A percentile compares a stretch with the other conserved stretches of the same genome.
Conservation (phyloP, 2,888 invertebrate genomes). For the Nysson spinosus region DNA sequence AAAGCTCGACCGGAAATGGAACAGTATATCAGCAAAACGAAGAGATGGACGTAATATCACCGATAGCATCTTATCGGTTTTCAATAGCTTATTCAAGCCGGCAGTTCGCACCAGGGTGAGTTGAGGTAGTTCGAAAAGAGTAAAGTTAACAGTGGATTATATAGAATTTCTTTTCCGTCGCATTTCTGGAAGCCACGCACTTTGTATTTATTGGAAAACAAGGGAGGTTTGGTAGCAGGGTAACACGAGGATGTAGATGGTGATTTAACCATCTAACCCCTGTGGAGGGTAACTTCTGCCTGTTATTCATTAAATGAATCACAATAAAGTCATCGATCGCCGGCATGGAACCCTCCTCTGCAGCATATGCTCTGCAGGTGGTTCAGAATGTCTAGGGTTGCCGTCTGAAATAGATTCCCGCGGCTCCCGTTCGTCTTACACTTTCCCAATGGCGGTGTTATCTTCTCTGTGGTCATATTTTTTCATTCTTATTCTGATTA, state of each 20-base stretch:
- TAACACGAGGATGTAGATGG: conserved; percentile 63
- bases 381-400: no score
- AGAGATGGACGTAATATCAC: conserved; percentile 35
- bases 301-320: conserved; percentile 50
- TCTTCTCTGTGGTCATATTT: no score
- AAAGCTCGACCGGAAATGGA: conserved; percentile 74
- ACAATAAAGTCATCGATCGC: conserved; percentile 40
- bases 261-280: conserved; percentile 70
- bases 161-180: conserved; percentile 12
- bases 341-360: conserved; percentile 1
- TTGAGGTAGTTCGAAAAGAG: no score
- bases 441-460: no score
- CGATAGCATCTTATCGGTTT: conserved; percentile 44
- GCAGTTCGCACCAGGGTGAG: not conserved
- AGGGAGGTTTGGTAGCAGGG: conserved; percentile 76
- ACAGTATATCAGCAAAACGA: conserved; percentile 61
- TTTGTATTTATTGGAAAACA: conserved; percentile 77
- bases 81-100: conserved; percentile 8
- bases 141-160: no score
- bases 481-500: no score
- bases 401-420: no score
- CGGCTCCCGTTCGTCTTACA: no score
- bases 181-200: conserved; percentile 37
- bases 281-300: conserved; percentile 34
- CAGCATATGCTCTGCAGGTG: no score